A percentile compares a stretch with the other conserved stretches of the same genome.
These are phyloP conservation scores for Timandra comae DNA, from an alignment of 2,888 invertebrate species.

Conservation along the genomic window DNA sequence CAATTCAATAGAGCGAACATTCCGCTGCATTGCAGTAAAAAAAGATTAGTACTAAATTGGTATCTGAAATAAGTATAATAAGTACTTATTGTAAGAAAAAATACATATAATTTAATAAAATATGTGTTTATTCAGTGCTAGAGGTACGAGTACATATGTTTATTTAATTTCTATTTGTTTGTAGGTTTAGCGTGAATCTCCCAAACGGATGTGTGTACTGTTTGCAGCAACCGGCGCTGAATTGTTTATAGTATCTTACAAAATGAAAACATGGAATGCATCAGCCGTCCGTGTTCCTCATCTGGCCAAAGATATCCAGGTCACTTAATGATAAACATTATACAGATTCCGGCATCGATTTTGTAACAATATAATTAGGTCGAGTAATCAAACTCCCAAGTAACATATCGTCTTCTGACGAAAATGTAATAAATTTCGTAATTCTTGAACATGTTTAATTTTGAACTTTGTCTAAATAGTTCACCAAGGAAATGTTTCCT, in stretches of 20 bases:
- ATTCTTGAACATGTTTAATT: constrained; percentile 8
- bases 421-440: constrained; percentile 15
- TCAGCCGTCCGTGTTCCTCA: constrained; percentile 25
- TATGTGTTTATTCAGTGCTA: constrained; percentile 1
- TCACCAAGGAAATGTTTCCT: neutral
- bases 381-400: constrained; percentile 22
- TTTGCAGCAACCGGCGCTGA: constrained; percentile 28
- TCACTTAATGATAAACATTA: constrained; percentile 36
- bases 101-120: too few relatives aligned
- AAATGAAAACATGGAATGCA: constrained; percentile 49
- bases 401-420: constrained; percentile 11
- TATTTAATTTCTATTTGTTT: constrained; percentile 21
- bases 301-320: constrained; percentile 35
- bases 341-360: constrained; percentile 28
- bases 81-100: too few relatives aligned
- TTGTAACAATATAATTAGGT: constrained; percentile 23
- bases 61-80: too few relatives aligned
- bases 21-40: constrained; percentile 1
- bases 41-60: neutral
- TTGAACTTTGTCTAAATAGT: constrained; percentile 3
- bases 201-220: constrained; percentile 39
- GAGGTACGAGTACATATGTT: constrained; percentile 11
- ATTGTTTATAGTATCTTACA: constrained; percentile 49
- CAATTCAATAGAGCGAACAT: too few relatives aligned
- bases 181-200: constrained; percentile 25